These are phyloP conservation scores for Pluvianellus socialis DNA, from an alignment of 2,113 vertebrate genomes.

Conservation along the genomic window DNA sequence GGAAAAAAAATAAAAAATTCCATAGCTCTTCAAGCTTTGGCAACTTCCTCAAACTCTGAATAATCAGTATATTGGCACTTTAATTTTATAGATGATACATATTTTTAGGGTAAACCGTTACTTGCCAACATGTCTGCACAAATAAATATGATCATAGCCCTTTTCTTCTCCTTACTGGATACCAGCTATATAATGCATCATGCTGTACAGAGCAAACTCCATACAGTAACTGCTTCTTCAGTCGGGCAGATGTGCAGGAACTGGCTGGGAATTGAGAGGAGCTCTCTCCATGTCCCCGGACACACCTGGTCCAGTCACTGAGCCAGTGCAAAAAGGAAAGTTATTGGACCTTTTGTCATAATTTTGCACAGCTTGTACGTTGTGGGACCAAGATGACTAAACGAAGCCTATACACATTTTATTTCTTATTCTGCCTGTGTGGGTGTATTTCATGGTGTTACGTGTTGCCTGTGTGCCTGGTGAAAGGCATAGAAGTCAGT, in stretches of 20 bases:
- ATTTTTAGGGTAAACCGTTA: not conserved
- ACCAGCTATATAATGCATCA: not conserved
- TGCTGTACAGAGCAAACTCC: not conserved
- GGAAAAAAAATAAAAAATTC: not conserved
- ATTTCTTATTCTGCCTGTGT: not conserved
- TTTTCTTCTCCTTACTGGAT: not conserved
- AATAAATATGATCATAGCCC: not conserved
- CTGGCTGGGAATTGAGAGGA: not conserved
- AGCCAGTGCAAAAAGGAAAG: not conserved
- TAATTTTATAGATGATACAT: not conserved
- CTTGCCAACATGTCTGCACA: not conserved
- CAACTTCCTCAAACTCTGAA: not conserved
- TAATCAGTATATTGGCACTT: not conserved
- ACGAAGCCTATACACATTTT: accelerated
- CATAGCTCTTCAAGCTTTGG: not conserved
- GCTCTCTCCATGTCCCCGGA: not conserved
- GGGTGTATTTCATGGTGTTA: not conserved
- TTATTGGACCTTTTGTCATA: not conserved
- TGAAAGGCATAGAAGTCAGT: not conserved
- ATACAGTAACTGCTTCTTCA: not conserved
- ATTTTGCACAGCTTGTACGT: not conserved
- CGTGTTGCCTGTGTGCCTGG: not conserved
- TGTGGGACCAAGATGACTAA: not conserved
- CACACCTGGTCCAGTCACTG: not conserved
- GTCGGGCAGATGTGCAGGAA: not conserved